Evolutionary conservation across 1,140 invertebrate species (phyloP).

Genomic region (Drosophila rufa): DNA sequence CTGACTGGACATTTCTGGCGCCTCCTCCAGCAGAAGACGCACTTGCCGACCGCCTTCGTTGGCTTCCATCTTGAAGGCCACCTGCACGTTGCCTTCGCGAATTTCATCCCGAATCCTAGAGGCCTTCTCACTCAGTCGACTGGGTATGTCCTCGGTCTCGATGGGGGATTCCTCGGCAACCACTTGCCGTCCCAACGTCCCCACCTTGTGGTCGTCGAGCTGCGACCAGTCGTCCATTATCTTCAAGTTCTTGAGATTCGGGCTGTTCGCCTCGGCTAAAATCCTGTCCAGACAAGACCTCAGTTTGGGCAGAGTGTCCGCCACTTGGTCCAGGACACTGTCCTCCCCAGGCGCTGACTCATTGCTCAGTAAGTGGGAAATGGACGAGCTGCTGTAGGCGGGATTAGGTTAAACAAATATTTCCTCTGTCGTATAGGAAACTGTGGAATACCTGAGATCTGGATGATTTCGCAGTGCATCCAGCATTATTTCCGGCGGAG

Average conservation of each 20-base stretch:
- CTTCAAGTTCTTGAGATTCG: constrained; percentile 4
- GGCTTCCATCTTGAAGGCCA: constrained; percentile 35
- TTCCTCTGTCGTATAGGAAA: too few species aligned
- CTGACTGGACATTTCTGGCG: neutral
- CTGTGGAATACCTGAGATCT: constrained; percentile 94
- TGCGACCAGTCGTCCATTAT: constrained; percentile 28
- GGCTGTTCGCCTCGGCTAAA: neutral
- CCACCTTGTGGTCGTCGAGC: constrained; percentile 10
- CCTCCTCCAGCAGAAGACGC: constrained; percentile 14
- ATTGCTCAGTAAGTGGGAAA: constrained; percentile 42
- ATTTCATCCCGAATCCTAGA: constrained; percentile 15
- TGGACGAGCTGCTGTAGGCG: constrained; percentile 27
- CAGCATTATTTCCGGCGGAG: constrained; percentile 92
- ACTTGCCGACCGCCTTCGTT: constrained; percentile 16
- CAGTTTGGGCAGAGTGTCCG: constrained; percentile 22
- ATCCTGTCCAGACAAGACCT: constrained; percentile 10
- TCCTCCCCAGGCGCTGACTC: neutral
- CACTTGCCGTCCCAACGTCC: neutral
- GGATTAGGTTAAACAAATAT: neutral
- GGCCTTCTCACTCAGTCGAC: constrained; percentile 8
- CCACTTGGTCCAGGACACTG: constrained; percentile 14
- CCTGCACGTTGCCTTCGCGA: constrained; percentile 16
- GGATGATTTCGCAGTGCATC: constrained; percentile 96
- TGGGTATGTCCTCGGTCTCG: neutral
- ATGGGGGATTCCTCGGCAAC: neutral